These are phyloP conservation scores for Corythoichthys intestinalis DNA, from an alignment of 2,113 vertebrate genomes.

Conservation along the genomic window DNA sequence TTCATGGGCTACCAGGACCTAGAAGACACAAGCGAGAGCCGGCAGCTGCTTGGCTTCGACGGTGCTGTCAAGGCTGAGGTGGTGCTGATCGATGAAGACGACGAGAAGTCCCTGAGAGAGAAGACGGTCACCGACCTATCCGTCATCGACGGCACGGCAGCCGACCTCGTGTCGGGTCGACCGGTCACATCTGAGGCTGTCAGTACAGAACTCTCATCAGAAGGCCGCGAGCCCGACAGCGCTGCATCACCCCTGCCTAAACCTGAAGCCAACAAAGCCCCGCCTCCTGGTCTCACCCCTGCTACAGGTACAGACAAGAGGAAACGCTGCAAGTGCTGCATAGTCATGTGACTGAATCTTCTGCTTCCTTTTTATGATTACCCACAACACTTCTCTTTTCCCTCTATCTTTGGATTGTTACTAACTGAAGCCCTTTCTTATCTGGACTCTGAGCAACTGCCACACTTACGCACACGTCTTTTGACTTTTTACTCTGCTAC, in stretches of 20 bases:
- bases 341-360: conserved; percentile 92
- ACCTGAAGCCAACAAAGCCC: conserved; percentile 70
- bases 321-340: conserved; percentile 98
- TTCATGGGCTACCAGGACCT: conserved; percentile 97
- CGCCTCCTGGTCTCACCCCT: conserved; percentile 76
- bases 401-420: conserved; percentile 76
- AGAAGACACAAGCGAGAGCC: conserved; percentile 87
- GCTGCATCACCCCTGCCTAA: conserved; percentile 68
- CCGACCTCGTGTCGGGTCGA: conserved; percentile 89
- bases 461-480: conserved; percentile 24
- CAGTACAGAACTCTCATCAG: conserved; percentile 93
- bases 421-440: conserved; percentile 82
- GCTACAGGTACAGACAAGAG: conserved; percentile 98
- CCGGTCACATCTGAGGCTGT: conserved; percentile 80
- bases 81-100: conserved; percentile 93
- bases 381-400: conserved; percentile 64
- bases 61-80: conserved; percentile 95
- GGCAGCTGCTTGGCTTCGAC: conserved; percentile 89
- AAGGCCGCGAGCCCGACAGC: conserved; percentile 87
- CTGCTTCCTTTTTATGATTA: conserved; percentile 59
- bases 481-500: conserved; percentile 44
- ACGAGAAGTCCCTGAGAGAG: conserved; percentile 92
- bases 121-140: conserved; percentile 96
- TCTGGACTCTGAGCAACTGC: conserved; percentile 54
- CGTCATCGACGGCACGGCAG: conserved; percentile 87